phyloP scores from a whole-genome alignment of 2,888 invertebrate species.

The Lasioglossum calceatum region DNA sequence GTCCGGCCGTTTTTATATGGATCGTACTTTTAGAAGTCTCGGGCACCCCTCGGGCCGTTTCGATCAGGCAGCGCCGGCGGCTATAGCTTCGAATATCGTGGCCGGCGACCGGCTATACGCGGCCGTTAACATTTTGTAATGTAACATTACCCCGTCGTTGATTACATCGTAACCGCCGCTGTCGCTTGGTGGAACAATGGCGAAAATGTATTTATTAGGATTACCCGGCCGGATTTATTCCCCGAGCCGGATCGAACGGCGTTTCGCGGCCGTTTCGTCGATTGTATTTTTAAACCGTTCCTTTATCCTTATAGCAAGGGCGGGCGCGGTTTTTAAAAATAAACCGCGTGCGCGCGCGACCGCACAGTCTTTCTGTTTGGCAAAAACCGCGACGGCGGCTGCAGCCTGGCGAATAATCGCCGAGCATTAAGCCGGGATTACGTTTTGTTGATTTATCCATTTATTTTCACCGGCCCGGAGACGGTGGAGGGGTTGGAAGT shows the following conservation, averaged over 20 bases:
- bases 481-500: slow-evolving; percentile 32
- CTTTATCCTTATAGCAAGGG: slow-evolving; percentile 42
- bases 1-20: slow-evolving; percentile 5
- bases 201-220: slow-evolving; percentile 49
- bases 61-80: not conserved
- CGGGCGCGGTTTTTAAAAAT: slow-evolving; percentile 43
- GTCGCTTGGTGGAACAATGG: slow-evolving; percentile 33
- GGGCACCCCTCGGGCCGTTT: not conserved
- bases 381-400: slow-evolving; percentile 20
- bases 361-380: slow-evolving; percentile 11
- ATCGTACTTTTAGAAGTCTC: not conserved
- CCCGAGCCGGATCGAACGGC: slow-evolving; percentile 1
- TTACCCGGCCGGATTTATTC: slow-evolving; percentile 40
- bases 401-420: slow-evolving; percentile 31
- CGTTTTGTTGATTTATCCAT: slow-evolving; percentile 56
- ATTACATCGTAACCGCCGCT: slow-evolving; percentile 26
- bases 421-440: slow-evolving; percentile 43
- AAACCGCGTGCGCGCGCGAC: slow-evolving; percentile 20
- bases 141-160: slow-evolving; percentile 48
- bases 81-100: slow-evolving; percentile 10
- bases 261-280: slow-evolving; percentile 35
- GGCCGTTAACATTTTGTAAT: slow-evolving; percentile 40
- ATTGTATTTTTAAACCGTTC: slow-evolving; percentile 61
- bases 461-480: slow-evolving; percentile 56
- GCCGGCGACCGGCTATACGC: slow-evolving; percentile 1